A percentile compares a stretch with the other conserved stretches of the same genome.
Conservation (phyloP, 2,888 invertebrate species). For the Bellardia bayeri region DNA sequence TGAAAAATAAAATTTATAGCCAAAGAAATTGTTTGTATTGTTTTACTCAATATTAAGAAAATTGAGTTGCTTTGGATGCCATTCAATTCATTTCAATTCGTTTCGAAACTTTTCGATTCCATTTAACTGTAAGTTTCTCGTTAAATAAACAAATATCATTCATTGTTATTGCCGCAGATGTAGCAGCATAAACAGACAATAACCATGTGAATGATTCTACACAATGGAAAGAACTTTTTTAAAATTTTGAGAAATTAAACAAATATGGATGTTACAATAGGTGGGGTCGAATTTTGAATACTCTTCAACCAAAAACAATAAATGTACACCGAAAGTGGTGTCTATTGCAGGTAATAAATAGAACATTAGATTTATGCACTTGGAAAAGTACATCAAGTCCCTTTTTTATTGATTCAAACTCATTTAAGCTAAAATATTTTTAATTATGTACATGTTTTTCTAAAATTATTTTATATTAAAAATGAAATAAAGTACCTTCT, state of each 20-base stretch:
- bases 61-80: slow-evolving; percentile 65
- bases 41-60: slow-evolving; percentile 60
- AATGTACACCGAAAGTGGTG: too few species aligned
- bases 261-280: background rate
- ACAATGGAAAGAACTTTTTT: background rate
- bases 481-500: too few species aligned
- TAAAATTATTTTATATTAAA: too few species aligned
- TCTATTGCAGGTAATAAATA: too few species aligned
- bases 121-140: slow-evolving; percentile 51
- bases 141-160: slow-evolving; percentile 65
- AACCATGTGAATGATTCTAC: background rate
- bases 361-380: too few species aligned
- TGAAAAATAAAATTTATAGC: background rate
- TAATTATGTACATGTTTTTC: too few species aligned
- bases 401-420: too few species aligned
- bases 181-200: slow-evolving; percentile 24
- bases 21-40: slow-evolving; percentile 41
- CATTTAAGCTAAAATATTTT: too few species aligned
- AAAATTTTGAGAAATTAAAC: background rate
- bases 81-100: slow-evolving; percentile 60
- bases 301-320: background rate
- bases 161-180: slow-evolving; percentile 35
- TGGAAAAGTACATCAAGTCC: too few species aligned
- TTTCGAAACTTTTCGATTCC: slow-evolving; percentile 48
- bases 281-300: slow-evolving; percentile 3